Conservation (phyloP, 2,888 invertebrate species). For the Phyllotreta striolata region DNA sequence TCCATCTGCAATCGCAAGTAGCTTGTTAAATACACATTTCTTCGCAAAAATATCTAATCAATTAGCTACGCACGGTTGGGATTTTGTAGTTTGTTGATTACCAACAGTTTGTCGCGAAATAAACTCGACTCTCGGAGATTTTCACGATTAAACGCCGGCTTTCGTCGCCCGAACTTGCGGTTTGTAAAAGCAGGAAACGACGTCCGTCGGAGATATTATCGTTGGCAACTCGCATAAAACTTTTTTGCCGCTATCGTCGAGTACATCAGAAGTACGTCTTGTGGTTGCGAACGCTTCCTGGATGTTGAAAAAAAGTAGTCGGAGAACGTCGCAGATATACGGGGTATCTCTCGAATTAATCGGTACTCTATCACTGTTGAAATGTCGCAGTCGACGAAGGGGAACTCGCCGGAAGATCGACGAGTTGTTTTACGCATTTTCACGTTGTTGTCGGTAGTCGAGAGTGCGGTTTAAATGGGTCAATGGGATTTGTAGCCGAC, state of each 20-base stretch:
- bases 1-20: no score
- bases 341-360: slow-evolving; percentile 22
- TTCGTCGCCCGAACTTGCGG: slow-evolving; percentile 4
- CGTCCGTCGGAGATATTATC: slow-evolving; percentile 17
- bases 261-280: slow-evolving; percentile 24
- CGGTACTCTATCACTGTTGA: slow-evolving; percentile 24
- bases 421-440: no score
- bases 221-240: slow-evolving; percentile 22
- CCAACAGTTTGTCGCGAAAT: no score
- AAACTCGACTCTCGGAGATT: not conserved
- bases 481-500: no score
- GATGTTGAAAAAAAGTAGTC: slow-evolving; percentile 11
- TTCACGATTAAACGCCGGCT: slow-evolving; percentile 17
- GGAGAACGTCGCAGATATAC: slow-evolving; percentile 11
- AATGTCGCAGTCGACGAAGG: slow-evolving; percentile 14
- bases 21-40: no score
- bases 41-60: no score
- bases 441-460: no score
- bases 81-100: no score
- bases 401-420: not conserved
- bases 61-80: no score
- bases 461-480: no score
- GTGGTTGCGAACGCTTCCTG: slow-evolving; percentile 14
- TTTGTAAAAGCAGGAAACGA: slow-evolving; percentile 15
- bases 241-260: slow-evolving; percentile 19